phyloP scores from a whole-genome alignment of 2,113 vertebrate species.

The Grammomys dolichurus region DNA sequence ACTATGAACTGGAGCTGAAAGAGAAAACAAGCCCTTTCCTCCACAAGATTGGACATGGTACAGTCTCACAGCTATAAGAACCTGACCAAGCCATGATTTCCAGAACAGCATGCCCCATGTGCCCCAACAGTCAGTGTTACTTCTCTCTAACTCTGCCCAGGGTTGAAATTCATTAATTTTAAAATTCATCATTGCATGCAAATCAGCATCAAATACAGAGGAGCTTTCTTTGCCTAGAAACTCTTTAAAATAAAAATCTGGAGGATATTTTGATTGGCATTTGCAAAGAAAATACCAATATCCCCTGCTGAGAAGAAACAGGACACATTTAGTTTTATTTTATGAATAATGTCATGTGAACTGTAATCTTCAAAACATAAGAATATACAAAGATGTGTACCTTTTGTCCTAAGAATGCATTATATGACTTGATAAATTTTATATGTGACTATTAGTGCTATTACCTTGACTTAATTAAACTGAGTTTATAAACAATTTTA shows the following conservation, averaged over 20 bases:
- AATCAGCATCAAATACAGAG: background rate
- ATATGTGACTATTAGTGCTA: background rate
- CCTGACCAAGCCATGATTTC: background rate
- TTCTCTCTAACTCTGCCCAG: background rate
- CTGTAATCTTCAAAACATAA: background rate
- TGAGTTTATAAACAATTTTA: background rate
- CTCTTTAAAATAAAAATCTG: background rate
- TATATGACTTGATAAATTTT: background rate
- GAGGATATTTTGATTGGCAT: background rate
- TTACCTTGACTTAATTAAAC: background rate
- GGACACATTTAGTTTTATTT: background rate
- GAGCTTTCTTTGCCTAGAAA: background rate
- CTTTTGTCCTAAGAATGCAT: background rate
- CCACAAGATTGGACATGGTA: background rate
- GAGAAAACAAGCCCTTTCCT: background rate
- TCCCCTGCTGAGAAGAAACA: background rate
- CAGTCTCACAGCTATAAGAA: background rate
- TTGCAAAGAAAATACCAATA: background rate
- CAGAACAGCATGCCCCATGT: background rate
- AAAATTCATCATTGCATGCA: background rate
- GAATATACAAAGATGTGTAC: background rate
- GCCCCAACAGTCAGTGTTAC: background rate
- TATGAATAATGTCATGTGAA: background rate
- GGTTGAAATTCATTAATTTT: background rate
- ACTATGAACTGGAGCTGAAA: background rate